phyloP scores from a whole-genome alignment of 2,113 vertebrate genomes.

The Oophaga pumilio region DNA sequence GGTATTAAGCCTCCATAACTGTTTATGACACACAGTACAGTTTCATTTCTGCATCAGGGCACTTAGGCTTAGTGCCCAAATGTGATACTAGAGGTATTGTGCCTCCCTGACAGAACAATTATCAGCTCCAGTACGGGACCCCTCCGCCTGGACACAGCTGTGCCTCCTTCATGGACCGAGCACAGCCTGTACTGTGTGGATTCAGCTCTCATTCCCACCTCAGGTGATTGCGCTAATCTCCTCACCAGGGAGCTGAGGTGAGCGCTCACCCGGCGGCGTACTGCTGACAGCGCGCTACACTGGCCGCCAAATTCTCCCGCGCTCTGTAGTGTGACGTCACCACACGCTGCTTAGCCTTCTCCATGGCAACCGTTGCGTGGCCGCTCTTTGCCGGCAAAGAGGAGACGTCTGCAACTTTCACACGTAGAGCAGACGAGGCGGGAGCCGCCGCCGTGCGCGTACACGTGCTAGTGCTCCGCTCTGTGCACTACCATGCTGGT shows the following conservation, averaged over 20 bases:
- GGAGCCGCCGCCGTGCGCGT: too few relatives aligned
- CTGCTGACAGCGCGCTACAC: background rate
- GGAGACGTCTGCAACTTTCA: background rate
- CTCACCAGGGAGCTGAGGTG: background rate
- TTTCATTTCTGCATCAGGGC: too few relatives aligned
- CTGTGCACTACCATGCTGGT: too few relatives aligned
- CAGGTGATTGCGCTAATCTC: background rate
- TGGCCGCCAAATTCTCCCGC: background rate
- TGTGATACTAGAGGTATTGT: too few relatives aligned
- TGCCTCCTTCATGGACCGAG: background rate
- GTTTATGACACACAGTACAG: too few relatives aligned
- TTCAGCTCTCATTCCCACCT: too few relatives aligned
- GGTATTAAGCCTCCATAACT: too few relatives aligned
- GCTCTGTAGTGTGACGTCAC: conserved; percentile 52
- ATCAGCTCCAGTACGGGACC: too few relatives aligned
- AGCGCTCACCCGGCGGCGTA: background rate
- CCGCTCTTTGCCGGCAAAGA: conserved; percentile 6
- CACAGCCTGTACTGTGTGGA: background rate
- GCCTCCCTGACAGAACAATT: too few relatives aligned
- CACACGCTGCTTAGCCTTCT: conserved; percentile 65
- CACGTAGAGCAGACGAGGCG: background rate
- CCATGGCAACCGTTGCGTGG: conserved; percentile 63
- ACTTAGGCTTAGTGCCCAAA: too few relatives aligned
- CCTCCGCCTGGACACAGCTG: too few relatives aligned
- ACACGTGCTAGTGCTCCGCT: too few relatives aligned